Evolutionary conservation across 1,140 invertebrate genomes (phyloP).

Genomic region (Sinonovacula constricta): DNA sequence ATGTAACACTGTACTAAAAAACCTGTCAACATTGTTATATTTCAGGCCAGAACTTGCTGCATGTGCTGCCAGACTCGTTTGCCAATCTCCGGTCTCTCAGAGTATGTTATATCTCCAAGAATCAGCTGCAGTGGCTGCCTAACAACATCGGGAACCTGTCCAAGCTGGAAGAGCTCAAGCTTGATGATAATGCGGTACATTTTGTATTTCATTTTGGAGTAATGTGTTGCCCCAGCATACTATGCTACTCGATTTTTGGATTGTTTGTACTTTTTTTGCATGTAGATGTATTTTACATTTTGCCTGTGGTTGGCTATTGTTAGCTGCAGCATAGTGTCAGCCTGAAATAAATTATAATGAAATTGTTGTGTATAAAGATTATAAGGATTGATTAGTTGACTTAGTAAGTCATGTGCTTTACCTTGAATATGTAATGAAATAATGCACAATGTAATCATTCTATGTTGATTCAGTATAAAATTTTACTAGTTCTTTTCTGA

Average conservation of each 20-base stretch:
- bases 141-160: conserved; percentile 66
- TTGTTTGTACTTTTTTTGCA: too few species aligned
- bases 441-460: too few species aligned
- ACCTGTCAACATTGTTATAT: conserved; percentile 17
- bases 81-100: conserved; percentile 61
- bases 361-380: neutral
- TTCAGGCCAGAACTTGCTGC: conserved; percentile 72
- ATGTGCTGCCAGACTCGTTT: conserved; percentile 72
- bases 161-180: conserved; percentile 64
- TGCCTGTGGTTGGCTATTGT: too few species aligned
- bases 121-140: conserved; percentile 68
- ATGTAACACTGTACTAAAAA: too few species aligned
- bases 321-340: too few species aligned
- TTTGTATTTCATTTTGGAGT: neutral
- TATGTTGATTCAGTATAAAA: too few species aligned
- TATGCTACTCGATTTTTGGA: too few species aligned
- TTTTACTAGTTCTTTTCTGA: too few species aligned
- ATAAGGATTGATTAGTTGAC: neutral
- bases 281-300: too few species aligned
- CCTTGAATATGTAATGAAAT: too few species aligned
- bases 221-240: too few species aligned
- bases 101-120: conserved; percentile 70
- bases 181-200: conserved; percentile 73
- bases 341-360: neutral
- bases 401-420: too few species aligned